A percentile compares a stretch with the other conserved stretches of the same genome.
These are phyloP conservation scores for Xylota segnis DNA, from an alignment of 2,888 invertebrate genomes.

Conservation along the genomic window DNA sequence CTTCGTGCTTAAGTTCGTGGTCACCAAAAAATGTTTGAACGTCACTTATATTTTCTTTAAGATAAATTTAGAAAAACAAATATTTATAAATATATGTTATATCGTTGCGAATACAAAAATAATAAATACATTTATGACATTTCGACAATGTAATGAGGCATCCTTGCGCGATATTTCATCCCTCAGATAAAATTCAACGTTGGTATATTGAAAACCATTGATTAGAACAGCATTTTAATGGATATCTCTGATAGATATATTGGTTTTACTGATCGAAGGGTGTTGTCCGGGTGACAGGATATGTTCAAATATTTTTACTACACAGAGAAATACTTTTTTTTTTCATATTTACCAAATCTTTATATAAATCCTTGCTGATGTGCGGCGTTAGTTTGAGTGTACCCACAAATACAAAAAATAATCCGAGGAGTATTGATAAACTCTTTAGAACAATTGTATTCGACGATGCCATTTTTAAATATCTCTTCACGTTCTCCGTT, in stretches of 20 bases:
- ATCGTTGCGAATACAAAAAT: not conserved
- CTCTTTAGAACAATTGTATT: constrained; percentile 94
- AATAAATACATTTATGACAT: constrained; percentile 35
- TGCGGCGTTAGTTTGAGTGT: constrained; percentile 95
- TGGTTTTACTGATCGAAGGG: not conserved
- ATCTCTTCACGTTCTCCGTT: constrained; percentile 68
- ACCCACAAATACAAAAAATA: constrained; percentile 98
- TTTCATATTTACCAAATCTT: constrained; percentile 93
- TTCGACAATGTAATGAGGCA: constrained; percentile 2
- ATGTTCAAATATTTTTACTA: not conserved
- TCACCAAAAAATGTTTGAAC: constrained; percentile 21
- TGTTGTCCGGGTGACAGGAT: not conserved
- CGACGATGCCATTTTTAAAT: constrained; percentile 82
- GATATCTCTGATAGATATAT: not conserved
- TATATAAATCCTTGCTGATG: constrained; percentile 97
- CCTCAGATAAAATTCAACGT: constrained; percentile 4
- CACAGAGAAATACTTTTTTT: not conserved
- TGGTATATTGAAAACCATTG: not conserved
- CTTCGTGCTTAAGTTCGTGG: constrained; percentile 10
- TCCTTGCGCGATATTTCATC: constrained; percentile 20
- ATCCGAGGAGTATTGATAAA: constrained; percentile 94
- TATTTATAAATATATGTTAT: constrained; percentile 37
- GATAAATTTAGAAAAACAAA: constrained; percentile 57
- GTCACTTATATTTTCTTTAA: constrained; percentile 14
- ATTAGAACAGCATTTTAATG: not conserved